A percentile compares a stretch with the other conserved stretches of the same genome.
These are phyloP conservation scores for Tillus elongatus DNA, from an alignment of 2,888 invertebrate genomes.

Conservation along the genomic window DNA sequence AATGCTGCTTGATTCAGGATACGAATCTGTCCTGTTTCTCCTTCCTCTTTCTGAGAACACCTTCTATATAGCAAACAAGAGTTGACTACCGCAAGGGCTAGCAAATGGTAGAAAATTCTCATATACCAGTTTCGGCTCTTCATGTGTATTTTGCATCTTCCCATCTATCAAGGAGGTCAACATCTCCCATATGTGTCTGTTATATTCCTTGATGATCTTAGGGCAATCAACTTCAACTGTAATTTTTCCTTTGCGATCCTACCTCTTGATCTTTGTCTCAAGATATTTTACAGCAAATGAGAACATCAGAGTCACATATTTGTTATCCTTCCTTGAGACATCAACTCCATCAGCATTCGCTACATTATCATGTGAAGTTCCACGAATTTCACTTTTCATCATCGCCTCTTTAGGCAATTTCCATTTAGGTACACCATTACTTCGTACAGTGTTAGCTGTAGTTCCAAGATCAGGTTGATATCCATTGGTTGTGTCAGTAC, in stretches of 20 bases:
- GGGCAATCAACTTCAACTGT: conserved; percentile 13
- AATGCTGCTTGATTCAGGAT: conserved; percentile 1
- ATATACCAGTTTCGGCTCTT: conserved; percentile 18
- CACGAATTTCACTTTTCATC: conserved; percentile 27
- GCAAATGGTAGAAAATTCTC: conserved; percentile 18
- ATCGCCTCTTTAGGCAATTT: conserved; percentile 22
- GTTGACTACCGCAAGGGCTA: conserved; percentile 19
- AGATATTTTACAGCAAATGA: conserved; percentile 10
- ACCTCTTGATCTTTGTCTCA: conserved; percentile 9
- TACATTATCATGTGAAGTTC: conserved; percentile 23
- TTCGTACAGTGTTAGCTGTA: background rate
- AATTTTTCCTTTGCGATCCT: conserved; percentile 9
- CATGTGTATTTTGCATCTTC: conserved; percentile 13
- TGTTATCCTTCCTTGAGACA: conserved; percentile 25
- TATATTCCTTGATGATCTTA: conserved; percentile 9
- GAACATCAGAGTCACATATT: conserved; percentile 25
- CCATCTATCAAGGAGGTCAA: conserved; percentile 17
- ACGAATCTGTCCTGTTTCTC: conserved; percentile 10
- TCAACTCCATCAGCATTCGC: conserved; percentile 12
- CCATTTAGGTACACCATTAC: conserved; percentile 10
- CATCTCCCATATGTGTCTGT: conserved; percentile 18
- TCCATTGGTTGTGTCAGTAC: conserved; percentile 4
- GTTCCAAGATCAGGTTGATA: conserved; percentile 11
- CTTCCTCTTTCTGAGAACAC: no score
- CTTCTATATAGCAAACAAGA: no score